Base-by-base conservation (phyloP, 2,888 invertebrate genomes). In the Sarcophaga subvicina region DNA sequence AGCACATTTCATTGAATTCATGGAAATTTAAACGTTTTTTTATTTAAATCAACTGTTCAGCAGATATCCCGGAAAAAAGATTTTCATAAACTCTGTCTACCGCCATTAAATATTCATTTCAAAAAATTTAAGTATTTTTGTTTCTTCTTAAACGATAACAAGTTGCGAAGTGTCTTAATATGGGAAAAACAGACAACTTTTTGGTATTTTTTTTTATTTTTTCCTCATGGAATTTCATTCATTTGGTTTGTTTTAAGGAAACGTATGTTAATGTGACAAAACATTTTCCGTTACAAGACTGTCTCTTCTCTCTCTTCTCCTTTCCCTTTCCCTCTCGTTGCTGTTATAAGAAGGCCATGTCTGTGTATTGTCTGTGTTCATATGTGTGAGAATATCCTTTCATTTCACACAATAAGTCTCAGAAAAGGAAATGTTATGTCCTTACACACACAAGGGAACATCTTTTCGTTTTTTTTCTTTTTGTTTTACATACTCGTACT, bases 281-380 rank as follows among this genome's bases (percentile, higher is more conserved):
- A 77, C 77, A 60, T 67, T 77, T 77, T 69, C 67, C 67, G 59
- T 60, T 60, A 77, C 67, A 60, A 60, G 37, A 45, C 20, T 12
- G 17, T 73, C 5, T 8, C 3, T 37, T 37, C 10, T 37, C 8
- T 37, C 8, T 2, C 37, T 37, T 2, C 0, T 1, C 6, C 6
- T 0, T 2, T 2, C 10, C 8, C 37, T 37, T 6, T 8, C 8
- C 8, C 8, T 10, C 10, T 37, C n/a, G n/a, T 8, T 14, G 5
- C 17, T 4, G 5, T 54, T 54, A 49, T 14, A 49, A 49, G 49
- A 14, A 49, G 11, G 14, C 49, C 3, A 12, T 49, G 49, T 49
- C 49, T 14, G 49, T 14, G 0, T 49, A 17, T 54, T 17, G 4
- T 54, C 17, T 12, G 17, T 17, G 5, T 17, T 54, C 14, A 17